A percentile compares a stretch with the other conserved stretches of the same genome.
phyloP scores from a whole-genome alignment of 2,888 invertebrate species.

The Protonemura montana region DNA sequence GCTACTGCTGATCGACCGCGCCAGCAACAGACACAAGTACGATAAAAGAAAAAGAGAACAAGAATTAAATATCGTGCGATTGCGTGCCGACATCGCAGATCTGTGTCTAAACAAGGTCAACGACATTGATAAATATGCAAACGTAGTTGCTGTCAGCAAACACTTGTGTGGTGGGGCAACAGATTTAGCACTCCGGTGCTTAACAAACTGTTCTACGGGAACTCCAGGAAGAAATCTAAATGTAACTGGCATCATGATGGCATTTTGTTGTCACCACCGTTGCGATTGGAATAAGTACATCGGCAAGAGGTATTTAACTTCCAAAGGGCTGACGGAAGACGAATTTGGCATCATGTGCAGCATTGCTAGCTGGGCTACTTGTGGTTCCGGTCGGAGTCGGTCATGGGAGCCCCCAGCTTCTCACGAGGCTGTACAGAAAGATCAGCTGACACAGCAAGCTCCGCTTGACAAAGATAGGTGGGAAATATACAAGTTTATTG shows the following conservation, averaged over 20 bases:
- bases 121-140: constrained; percentile 59
- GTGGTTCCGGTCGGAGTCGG: constrained; percentile 62
- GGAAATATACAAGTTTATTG: too few species aligned
- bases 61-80: constrained; percentile 64
- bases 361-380: constrained; percentile 90
- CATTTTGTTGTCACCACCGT: constrained; percentile 91
- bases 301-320: constrained; percentile 60
- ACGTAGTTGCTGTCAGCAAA: constrained; percentile 78
- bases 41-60: constrained; percentile 68
- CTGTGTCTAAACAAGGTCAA: constrained; percentile 68
- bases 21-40: constrained; percentile 82
- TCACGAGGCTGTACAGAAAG: neutral
- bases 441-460: neutral
- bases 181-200: constrained; percentile 77
- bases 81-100: constrained; percentile 85
- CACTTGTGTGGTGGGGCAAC: constrained; percentile 91
- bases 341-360: constrained; percentile 81
- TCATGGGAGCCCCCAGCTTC: neutral
- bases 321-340: constrained; percentile 64
- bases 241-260: constrained; percentile 72
- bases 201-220: constrained; percentile 59
- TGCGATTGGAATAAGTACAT: constrained; percentile 77
- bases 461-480: constrained; percentile 45
- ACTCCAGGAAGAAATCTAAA: constrained; percentile 52
- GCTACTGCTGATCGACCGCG: constrained; percentile 80